Evolutionary conservation across 2,888 invertebrate genomes (phyloP), one percentile per base, ranked within the genome.

Genomic region (Caenorhabditis zanzibari): DNA sequence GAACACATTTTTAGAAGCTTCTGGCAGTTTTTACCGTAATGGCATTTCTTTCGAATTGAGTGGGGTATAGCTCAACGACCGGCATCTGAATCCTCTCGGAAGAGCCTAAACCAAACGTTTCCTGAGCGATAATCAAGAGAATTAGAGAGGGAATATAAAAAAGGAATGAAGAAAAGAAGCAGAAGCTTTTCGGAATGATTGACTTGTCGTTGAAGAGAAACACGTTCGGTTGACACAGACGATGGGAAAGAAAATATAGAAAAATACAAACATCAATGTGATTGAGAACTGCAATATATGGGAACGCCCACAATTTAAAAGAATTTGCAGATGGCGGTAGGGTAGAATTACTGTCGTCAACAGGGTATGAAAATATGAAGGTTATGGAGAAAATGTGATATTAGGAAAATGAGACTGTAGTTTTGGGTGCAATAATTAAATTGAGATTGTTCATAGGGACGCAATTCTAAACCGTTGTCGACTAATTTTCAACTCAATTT

Each of bases 241-340:
- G 49, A 41, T n/a, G 66, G n/a, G 32, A 64, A 47, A 28, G 66
- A 68, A 68, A 68, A 68, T 66, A 47, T 66, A 58, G 49, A 75
- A 75, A 52, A 75, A 75, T 68, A 75, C 35, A 75, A 66, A 75
- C 75, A 75, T 56, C 54, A 49, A 64, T 10, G n/a, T 35, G 66
- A 64, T 54, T 22, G 54, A 61, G 26, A 49, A 35, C 10, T 59
- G 64, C 47, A 47, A 52, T 58, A 32, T 32, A 12, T 6, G 64
- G 47, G 38, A 66, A 66, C 74, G 74, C 73, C 73, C 63, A 52
- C 44, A 44, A 63, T 63, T 63, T 44, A 44, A 63, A 44, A 44
- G 63, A 63, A 63, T 63, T 63, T 63, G 44, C 28, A 63, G 47
- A 44, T 26, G 24, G 41, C 38, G 16, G 38, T 44, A 14, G 41